Conservation (phyloP, 1,140 invertebrate genomes). For the Rhagoletis pomonella region DNA sequence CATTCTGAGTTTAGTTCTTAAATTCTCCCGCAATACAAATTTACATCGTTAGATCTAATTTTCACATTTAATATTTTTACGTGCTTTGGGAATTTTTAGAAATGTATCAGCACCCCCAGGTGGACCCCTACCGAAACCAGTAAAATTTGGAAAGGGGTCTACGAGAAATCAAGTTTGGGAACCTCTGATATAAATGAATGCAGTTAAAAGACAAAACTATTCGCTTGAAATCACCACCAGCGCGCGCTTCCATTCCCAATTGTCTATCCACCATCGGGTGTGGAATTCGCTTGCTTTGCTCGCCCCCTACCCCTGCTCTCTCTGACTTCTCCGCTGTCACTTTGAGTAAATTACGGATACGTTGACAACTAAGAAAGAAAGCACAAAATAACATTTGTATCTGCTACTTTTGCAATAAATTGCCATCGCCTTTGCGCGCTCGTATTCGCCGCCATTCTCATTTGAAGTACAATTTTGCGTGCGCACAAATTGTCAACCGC, state of each 20-base stretch:
- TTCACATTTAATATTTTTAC: no score
- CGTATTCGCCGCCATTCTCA: not conserved
- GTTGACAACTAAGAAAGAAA: conserved; percentile 7
- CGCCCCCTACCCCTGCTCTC: not conserved
- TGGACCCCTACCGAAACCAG: no score
- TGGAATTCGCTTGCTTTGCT: not conserved
- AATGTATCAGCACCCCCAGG: no score
- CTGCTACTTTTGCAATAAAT: not conserved
- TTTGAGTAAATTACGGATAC: not conserved
- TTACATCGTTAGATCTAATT: no score
- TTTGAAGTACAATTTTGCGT: conserved; percentile 33
- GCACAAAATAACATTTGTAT: not conserved
- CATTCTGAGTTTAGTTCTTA: no score
- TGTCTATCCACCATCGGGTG: not conserved
- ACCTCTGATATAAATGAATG: no score
- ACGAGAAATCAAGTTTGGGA: no score
- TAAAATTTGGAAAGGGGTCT: no score
- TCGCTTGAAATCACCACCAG: not conserved
- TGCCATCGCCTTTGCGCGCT: no score
- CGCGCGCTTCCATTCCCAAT: not conserved
- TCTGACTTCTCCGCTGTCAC: not conserved
- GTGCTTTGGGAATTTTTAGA: no score
- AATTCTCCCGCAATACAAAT: no score
- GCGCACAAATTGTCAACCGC: conserved; percentile 30
- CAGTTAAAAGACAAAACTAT: not conserved